A percentile compares a stretch with the other conserved stretches of the same genome.
These are phyloP conservation scores for Anthrax anthrax DNA, from an alignment of 2,888 invertebrate species.

Conservation along the genomic window DNA sequence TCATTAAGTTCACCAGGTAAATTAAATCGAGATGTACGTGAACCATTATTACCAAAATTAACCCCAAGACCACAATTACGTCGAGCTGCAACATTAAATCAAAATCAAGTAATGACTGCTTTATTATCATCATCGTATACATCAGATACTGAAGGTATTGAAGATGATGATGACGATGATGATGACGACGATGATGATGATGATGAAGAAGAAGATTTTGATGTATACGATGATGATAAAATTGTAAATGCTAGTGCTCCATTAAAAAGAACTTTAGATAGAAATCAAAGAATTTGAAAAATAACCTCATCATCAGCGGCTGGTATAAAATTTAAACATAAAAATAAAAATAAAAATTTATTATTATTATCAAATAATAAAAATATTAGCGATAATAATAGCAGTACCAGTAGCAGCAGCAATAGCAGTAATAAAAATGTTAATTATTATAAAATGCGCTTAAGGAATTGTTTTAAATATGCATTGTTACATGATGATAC, in stretches of 20 bases:
- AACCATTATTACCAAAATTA: slow-evolving; percentile 41
- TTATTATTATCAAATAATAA: too few species aligned
- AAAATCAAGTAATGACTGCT: slow-evolving; percentile 40
- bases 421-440: too few species aligned
- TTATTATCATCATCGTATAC: slow-evolving; percentile 49
- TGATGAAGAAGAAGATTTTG: slow-evolving; percentile 15
- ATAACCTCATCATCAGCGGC: too few species aligned
- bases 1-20: slow-evolving; percentile 10
- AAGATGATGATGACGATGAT: slow-evolving; percentile 1
- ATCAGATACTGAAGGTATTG: slow-evolving; percentile 26
- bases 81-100: slow-evolving; percentile 30
- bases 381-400: slow-evolving; percentile 20
- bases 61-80: slow-evolving; percentile 45
- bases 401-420: slow-evolving; percentile 9
- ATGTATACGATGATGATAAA: slow-evolving; percentile 27
- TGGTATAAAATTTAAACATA: too few species aligned
- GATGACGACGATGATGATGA: slow-evolving; percentile 19
- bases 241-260: slow-evolving; percentile 27
- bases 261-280: not conserved
- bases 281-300: not conserved
- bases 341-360: too few species aligned
- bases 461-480: slow-evolving; percentile 16
- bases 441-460: slow-evolving; percentile 7
- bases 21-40: slow-evolving; percentile 28
- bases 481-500: slow-evolving; percentile 13